Percentiles rank a stretch among this genome's conserved stretches.
Conservation (phyloP, 2,797 vertebrate species). For the Chloroceryle inda region DNA sequence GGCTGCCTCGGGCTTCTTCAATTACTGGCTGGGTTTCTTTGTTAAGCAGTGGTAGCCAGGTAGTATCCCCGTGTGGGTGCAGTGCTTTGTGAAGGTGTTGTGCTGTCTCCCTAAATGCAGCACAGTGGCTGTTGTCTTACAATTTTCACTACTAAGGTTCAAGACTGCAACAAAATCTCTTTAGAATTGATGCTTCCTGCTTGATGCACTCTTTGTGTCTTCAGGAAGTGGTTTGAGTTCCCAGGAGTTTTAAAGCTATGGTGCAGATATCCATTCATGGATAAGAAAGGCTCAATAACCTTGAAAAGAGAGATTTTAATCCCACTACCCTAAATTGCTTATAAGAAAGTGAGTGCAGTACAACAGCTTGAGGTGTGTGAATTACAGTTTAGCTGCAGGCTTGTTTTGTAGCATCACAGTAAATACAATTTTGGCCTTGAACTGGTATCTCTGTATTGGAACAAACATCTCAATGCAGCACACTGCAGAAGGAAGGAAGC, state of each 20-base stretch:
- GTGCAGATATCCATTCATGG: background rate
- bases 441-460: slow-evolving; percentile 36
- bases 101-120: background rate
- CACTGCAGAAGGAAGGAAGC: slow-evolving; percentile 61
- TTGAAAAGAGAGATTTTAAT: background rate
- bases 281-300: background rate
- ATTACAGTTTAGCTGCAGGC: background rate
- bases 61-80: background rate
- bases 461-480: slow-evolving; percentile 35
- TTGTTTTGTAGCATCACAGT: slow-evolving; percentile 16
- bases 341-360: background rate
- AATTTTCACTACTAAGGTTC: background rate
- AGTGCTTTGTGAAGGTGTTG: accelerated
- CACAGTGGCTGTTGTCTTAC: background rate
- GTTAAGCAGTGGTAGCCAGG: background rate
- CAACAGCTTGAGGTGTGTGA: background rate
- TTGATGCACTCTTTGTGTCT: background rate
- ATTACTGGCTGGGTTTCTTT: background rate
- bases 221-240: background rate
- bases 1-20: background rate
- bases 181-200: background rate
- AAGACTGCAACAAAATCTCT: background rate
- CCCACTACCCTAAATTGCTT: background rate
- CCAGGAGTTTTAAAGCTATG: background rate
- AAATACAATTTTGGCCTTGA: slow-evolving; percentile 62